Conservation (phyloP, 2,113 vertebrate genomes). For the Thalassoma bifasciatum region DNA sequence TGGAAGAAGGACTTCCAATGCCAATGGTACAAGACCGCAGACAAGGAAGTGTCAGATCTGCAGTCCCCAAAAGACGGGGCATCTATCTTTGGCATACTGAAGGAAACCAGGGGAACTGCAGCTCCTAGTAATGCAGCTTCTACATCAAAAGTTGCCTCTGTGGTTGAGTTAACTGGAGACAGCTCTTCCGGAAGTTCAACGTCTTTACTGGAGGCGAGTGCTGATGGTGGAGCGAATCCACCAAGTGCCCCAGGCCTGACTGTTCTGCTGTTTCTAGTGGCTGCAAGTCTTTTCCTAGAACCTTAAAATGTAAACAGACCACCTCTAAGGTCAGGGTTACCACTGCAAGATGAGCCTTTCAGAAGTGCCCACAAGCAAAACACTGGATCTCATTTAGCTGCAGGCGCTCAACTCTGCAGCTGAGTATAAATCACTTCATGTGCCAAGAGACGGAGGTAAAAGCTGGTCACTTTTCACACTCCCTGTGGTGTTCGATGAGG, state of each 20-base stretch:
- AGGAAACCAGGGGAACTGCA: slow-evolving; percentile 20
- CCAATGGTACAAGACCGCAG: slow-evolving; percentile 82
- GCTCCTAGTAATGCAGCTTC: slow-evolving; percentile 19
- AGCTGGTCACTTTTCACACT: slow-evolving; percentile 21
- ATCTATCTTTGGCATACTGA: slow-evolving; percentile 24
- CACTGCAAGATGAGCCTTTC: slow-evolving; percentile 18
- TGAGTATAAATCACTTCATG: slow-evolving; percentile 28
- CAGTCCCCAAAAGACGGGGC: slow-evolving; percentile 69
- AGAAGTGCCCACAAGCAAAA: slow-evolving; percentile 70
- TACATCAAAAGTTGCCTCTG: slow-evolving; percentile 56
- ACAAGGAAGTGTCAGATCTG: slow-evolving; percentile 75
- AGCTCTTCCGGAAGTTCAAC: slow-evolving; percentile 23
- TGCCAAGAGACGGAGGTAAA: slow-evolving; percentile 46
- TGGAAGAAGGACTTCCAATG: slow-evolving; percentile 84
- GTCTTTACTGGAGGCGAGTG: slow-evolving; percentile 31
- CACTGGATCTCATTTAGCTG: slow-evolving; percentile 15
- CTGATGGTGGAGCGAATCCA: slow-evolving; percentile 33
- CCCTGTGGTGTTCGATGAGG: background rate
- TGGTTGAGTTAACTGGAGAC: slow-evolving; percentile 28
- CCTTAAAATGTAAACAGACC: slow-evolving; percentile 48
- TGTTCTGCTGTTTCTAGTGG: slow-evolving; percentile 53
- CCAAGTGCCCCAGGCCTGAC: slow-evolving; percentile 19
- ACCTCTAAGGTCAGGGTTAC: slow-evolving; percentile 13
- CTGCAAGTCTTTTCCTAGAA: slow-evolving; percentile 43
- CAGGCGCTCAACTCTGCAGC: slow-evolving; percentile 23